These are phyloP conservation scores for Galeopsomyia nigrocyanea DNA, from an alignment of 2,888 invertebrate species.

Conservation along the genomic window DNA sequence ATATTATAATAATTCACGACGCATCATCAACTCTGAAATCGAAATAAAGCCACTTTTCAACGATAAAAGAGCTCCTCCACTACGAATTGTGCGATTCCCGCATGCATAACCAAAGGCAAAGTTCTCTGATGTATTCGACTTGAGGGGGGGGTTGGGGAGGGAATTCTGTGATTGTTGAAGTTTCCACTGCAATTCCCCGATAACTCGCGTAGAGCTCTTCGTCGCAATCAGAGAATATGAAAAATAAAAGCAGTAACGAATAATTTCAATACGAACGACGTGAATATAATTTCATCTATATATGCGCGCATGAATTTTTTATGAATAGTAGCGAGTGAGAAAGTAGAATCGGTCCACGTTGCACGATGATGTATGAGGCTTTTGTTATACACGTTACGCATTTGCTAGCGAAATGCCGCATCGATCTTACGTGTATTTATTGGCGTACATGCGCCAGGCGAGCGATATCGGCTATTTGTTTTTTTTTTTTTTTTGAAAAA, in stretches of 20 bases:
- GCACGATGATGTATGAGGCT: no score
- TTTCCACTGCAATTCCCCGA: background rate
- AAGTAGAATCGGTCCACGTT: no score
- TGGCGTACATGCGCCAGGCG: no score
- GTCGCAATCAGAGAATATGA: background rate
- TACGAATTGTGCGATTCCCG: conserved; percentile 6
- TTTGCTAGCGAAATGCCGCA: background rate
- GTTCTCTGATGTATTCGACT: conserved; percentile 32
- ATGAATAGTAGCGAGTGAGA: no score
- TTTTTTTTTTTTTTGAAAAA: background rate
- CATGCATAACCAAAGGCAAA: conserved; percentile 19
- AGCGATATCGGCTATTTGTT: background rate
- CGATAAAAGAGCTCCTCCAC: no score
- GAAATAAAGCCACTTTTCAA: no score
- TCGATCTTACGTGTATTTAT: conserved; percentile 27
- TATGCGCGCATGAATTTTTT: no score
- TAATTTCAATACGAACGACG: no score
- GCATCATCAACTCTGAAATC: no score
- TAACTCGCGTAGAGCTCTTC: conserved; percentile 4
- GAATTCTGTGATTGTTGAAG: conserved; percentile 28
- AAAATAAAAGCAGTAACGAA: no score
- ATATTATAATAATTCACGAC: no score
- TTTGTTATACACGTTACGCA: background rate
- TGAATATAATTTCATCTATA: no score
- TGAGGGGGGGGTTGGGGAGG: background rate